These are phyloP conservation scores for Euthynnus affinis DNA, from an alignment of 2,797 vertebrate genomes.

Conservation along the genomic window DNA sequence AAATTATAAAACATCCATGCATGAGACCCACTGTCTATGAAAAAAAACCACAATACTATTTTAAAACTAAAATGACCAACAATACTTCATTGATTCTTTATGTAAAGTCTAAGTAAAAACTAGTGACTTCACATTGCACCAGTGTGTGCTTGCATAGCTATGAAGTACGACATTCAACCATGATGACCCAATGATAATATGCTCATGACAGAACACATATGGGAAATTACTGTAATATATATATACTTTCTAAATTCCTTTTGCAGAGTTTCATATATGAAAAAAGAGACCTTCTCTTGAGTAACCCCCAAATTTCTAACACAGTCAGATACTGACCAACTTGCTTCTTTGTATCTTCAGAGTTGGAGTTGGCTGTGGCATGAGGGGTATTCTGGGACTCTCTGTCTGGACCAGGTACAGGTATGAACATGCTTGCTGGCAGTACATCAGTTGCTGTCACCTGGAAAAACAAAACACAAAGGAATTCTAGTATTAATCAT, in stretches of 20 bases:
- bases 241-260: not conserved
- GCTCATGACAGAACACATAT: not conserved
- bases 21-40: not conserved
- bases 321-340: conserved; percentile 87
- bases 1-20: too few species aligned
- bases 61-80: conserved; percentile 13
- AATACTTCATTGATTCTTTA: conserved; percentile 15
- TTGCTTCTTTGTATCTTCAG: conserved; percentile 91
- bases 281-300: not conserved
- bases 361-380: conserved; percentile 79
- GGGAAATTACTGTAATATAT: not conserved
- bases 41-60: conserved; percentile 21
- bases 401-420: conserved; percentile 89
- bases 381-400: conserved; percentile 85
- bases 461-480: conserved; percentile 85
- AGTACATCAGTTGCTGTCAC: conserved; percentile 96
- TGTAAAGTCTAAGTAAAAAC: conserved; percentile 1
- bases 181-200: not conserved
- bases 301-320: not conserved
- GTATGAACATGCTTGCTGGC: conserved; percentile 98
- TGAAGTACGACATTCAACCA: not conserved
- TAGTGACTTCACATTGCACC: conserved; percentile 1
- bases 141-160: not conserved
- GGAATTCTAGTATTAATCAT: conserved; percentile 46
- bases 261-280: not conserved